These are phyloP conservation scores for Ammodytes dubius DNA, from an alignment of 2,113 vertebrate species.

Conservation along the genomic window DNA sequence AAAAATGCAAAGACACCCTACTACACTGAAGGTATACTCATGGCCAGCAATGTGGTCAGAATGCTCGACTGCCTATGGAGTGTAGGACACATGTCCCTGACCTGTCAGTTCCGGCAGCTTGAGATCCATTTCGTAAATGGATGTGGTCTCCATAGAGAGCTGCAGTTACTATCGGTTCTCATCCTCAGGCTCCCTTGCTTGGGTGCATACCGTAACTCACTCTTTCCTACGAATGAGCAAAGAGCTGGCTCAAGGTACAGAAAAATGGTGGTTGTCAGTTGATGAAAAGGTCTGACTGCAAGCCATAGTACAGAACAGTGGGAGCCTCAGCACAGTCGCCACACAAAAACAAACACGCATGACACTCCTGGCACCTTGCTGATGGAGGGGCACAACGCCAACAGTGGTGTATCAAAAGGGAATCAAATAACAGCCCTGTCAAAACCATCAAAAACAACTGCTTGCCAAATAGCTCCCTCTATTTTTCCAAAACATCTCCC, in stretches of 20 bases:
- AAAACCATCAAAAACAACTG: constrained; percentile 32
- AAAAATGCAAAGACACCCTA: not conserved
- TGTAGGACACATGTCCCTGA: not conserved
- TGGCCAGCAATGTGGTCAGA: not conserved
- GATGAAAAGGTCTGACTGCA: constrained; percentile 39
- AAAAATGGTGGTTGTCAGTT: constrained; percentile 40
- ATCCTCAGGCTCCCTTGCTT: constrained; percentile 3
- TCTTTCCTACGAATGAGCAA: constrained; percentile 20
- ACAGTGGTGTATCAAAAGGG: constrained; percentile 19
- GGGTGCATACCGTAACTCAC: constrained; percentile 4
- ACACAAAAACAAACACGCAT: constrained; percentile 12
- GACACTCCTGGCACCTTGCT: constrained; percentile 25
- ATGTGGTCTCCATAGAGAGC: not conserved
- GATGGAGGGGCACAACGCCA: constrained; percentile 27
- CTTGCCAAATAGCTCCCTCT: constrained; percentile 16
- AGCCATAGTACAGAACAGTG: constrained; percentile 21
- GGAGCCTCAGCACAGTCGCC: constrained; percentile 7
- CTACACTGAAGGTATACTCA: not conserved
- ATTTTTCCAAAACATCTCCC: constrained; percentile 1
- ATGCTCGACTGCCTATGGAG: not conserved
- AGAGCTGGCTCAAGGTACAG: constrained; percentile 23
- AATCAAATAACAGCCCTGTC: constrained; percentile 46
- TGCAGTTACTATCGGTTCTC: not conserved
- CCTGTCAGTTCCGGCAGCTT: not conserved
- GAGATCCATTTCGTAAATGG: not conserved